Evolutionary conservation across 2,113 vertebrate genomes (phyloP), one percentile per base, ranked within the genome.

Genomic region (Furnarius figulus): DNA sequence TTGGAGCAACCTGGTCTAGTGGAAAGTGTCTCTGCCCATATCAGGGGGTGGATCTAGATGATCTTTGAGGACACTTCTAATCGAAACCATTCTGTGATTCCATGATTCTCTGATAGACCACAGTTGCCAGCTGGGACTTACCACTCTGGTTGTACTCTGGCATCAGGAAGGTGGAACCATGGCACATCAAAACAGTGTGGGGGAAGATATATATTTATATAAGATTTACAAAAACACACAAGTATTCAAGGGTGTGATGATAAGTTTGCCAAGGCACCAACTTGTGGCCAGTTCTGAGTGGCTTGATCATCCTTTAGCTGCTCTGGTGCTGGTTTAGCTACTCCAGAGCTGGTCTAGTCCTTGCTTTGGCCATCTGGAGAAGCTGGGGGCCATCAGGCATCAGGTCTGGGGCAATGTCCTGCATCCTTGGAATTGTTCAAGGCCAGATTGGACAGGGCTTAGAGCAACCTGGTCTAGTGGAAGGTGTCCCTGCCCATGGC

Each of bases 201-300:
- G 18, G 49, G 50, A 44, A 67, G 46, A 94, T 28, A 73, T 73
- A 72, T 53, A 42, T 40, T 89, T 82, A 5, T 79, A 39, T 77
- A 46, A 67, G n/a, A 23, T 94, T 72, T 59, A 79, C 37, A 52
- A 80, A 86, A 88, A 33, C 27, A 59, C 27, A 47, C 33, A 33
- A 28, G 19, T 12, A 61, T 23, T 76, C 0, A 0, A 86, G n/a
- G 9, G 7, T 2, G 3, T 37, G 56, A 21, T 42, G 55, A 7
- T 65, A n/a, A 62, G 33, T 80, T 92, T 86, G 44, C 22, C 14
- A 12, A 74, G 31, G 10, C 55, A 62, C 23, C 50, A 35, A 2
- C 0, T 0, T 1, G 1, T 33, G 22, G 14, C n/a, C 44, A 25
- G 0, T 78, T 78, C 62, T 22, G 39, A 87, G 77, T 42, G 47